Conservation (phyloP, 2,888 invertebrate species). For the Myopa testacea region DNA sequence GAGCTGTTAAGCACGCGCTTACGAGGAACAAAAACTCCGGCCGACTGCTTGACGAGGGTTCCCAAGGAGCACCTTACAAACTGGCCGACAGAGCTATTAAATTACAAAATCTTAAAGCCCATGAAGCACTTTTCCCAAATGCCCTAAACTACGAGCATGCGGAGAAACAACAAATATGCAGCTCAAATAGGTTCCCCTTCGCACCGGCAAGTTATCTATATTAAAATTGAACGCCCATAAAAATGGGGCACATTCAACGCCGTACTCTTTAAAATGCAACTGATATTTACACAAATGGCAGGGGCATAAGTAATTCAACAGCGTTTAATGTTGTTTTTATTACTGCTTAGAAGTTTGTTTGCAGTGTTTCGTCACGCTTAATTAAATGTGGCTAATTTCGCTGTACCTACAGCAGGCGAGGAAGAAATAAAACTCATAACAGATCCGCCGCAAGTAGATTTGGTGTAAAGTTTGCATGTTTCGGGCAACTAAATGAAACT, state of each 20-base stretch:
- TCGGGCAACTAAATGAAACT: slow-evolving; percentile 18
- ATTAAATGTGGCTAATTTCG: slow-evolving; percentile 28
- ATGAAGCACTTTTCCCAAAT: not conserved
- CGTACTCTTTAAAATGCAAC: not conserved
- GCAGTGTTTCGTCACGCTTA: slow-evolving; percentile 24
- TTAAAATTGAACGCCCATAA: slow-evolving; percentile 4
- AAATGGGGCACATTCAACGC: slow-evolving; percentile 7
- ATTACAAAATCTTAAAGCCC: slow-evolving; percentile 46
- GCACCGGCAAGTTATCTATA: not conserved
- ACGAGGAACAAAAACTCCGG: not conserved
- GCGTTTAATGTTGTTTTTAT: slow-evolving; percentile 29
- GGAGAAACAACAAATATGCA: slow-evolving; percentile 44
- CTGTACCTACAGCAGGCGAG: not conserved
- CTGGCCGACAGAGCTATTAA: slow-evolving; percentile 57
- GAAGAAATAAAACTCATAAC: not conserved
- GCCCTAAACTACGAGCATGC: not conserved
- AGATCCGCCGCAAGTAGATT: slow-evolving; percentile 14
- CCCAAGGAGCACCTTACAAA: not conserved
- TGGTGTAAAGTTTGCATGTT: slow-evolving; percentile 36
- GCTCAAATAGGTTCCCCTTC: not conserved
- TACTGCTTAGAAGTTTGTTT: slow-evolving; percentile 6
- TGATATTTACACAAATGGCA: not conserved
- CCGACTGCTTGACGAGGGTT: not conserved
- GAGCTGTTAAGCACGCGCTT: slow-evolving; percentile 38
- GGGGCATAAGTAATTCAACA: not conserved